Conservation (phyloP, 2,113 vertebrate genomes). For the Amazona guildingii region DNA sequence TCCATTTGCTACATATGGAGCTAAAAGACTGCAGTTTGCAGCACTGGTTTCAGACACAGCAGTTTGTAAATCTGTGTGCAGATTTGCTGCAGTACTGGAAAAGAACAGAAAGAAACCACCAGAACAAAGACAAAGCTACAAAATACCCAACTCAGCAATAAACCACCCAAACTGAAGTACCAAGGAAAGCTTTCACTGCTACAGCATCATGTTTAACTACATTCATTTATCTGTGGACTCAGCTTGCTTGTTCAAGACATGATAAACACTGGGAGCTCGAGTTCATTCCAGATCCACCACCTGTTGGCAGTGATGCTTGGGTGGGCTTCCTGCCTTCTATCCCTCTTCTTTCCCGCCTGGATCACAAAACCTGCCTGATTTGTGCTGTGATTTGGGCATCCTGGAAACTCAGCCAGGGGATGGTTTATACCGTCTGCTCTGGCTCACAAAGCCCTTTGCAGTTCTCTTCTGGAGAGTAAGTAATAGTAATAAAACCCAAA, state of each 20-base stretch:
- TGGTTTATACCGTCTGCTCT: background rate
- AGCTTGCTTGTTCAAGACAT: constrained; percentile 7
- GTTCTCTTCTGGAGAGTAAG: background rate
- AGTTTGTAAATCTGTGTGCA: background rate
- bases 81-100: background rate
- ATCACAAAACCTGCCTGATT: background rate
- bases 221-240: constrained; percentile 29
- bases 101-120: background rate
- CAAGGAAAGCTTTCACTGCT: background rate
- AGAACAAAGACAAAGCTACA: background rate
- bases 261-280: background rate
- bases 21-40: background rate
- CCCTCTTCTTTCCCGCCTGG: background rate
- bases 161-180: background rate
- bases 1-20: background rate
- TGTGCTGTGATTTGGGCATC: background rate
- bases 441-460: background rate
- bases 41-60: background rate
- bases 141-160: background rate
- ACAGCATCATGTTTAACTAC: constrained; percentile 7
- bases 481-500: background rate
- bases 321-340: background rate
- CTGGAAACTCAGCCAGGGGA: background rate
- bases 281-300: background rate
- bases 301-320: background rate